Evolutionary conservation across 2,113 vertebrate genomes (phyloP), one percentile per base, ranked within the genome.

Genomic region (Pollimyrus isidori): DNA sequence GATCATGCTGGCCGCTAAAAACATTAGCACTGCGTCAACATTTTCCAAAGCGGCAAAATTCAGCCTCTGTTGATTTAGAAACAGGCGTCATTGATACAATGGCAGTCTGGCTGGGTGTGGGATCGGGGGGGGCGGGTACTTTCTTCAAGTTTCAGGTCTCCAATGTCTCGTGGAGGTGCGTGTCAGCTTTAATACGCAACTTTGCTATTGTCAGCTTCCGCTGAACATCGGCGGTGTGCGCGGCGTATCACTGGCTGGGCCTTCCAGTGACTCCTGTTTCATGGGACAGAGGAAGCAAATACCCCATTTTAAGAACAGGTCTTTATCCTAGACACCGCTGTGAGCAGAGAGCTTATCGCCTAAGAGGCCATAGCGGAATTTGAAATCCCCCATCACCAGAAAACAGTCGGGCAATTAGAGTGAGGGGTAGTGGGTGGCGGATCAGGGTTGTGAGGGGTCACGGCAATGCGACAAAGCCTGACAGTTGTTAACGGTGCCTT

Each of bases 1-100:
- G 62, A 23, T 9, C 7, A 7, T 1, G 53, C 62, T 56, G 48
- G 26, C n/a, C 23, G 23, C 50, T 53, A 23, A 46, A 69, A 69
- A 73, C 4, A 80, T 42, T 30, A 53, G 53, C 42, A 26, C 73
- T 76, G 19, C 35, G n/a, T 88, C 48, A 88, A 26, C 26, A 52
- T 80, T 80, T 80, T 80, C 26, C 30, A 80, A 80, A 82, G n/a
- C 3, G 17, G 48, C 17, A 53, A 88, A 88, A 88, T 35, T 88
- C 62, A 50, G 87, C 15, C 13, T 23, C 52, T 83, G 35, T 84
- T 62, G 26, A 53, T 21, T 35, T 39, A 7, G 6, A 52, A 35
- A 49, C 21, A 46, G 52, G n/a, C 26, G 26, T 53, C n/a, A 13
- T 87, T 35, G 50, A 11, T 56, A 46, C 23, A 9, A 3, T 7